Evolutionary conservation across 2,888 invertebrate genomes (phyloP).

Genomic region (Mythimna lalbum): DNA sequence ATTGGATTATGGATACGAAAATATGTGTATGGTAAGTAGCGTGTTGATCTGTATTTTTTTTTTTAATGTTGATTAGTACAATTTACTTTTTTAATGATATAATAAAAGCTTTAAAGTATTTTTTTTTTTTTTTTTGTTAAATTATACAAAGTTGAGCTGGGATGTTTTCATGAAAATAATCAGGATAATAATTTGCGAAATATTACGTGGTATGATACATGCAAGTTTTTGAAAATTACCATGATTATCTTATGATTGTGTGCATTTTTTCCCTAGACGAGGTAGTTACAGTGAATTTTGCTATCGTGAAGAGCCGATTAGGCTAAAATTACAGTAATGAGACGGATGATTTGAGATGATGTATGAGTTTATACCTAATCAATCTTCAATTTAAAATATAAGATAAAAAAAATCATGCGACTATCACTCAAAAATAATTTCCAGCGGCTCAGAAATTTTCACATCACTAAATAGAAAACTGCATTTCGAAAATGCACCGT

Average conservation of each 20-base stretch:
- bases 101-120: background rate
- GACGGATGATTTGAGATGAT: constrained; percentile 49
- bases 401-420: constrained; percentile 20
- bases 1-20: constrained; percentile 6
- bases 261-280: constrained; percentile 18
- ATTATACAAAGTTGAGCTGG: background rate
- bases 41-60: background rate
- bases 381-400: constrained; percentile 29
- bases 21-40: background rate
- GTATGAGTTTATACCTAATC: constrained; percentile 39
- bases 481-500: constrained; percentile 28
- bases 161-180: background rate
- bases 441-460: constrained; percentile 44
- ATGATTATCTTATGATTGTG: constrained; percentile 22
- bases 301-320: constrained; percentile 23
- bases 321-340: constrained; percentile 41
- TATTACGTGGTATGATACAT: constrained; percentile 13
- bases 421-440: constrained; percentile 58
- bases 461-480: constrained; percentile 46
- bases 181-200: constrained; percentile 34
- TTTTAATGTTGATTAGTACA: background rate
- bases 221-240: constrained; percentile 39
- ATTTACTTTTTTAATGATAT: background rate
- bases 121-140: background rate
- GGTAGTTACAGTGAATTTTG: constrained; percentile 17